Conservation (phyloP, 1,140 invertebrate species). For the Hypsibius dujardini region DNA sequence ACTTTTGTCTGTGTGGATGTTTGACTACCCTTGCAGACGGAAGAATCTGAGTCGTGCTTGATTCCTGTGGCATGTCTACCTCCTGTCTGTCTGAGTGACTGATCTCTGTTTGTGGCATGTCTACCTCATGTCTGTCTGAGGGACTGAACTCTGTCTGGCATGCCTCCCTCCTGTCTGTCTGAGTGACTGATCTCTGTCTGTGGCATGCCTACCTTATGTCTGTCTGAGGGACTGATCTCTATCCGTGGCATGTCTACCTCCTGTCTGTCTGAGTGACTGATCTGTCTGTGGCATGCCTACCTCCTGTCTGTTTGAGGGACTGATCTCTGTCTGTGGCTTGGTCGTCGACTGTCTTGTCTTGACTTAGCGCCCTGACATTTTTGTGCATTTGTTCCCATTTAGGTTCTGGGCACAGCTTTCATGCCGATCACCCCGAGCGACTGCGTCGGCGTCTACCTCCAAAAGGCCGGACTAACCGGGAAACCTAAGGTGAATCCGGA, state of each 20-base stretch:
- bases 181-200: no score
- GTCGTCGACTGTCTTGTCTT: neutral
- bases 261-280: neutral
- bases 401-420: conserved; percentile 10
- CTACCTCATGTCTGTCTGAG: no score
- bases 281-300: neutral
- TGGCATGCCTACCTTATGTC: no score
- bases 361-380: neutral
- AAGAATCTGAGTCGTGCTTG: no score
- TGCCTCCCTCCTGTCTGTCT: no score
- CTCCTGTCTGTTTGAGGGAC: neutral
- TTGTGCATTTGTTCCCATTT: neutral
- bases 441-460: neutral
- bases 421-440: neutral
- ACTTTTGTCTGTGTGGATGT: neutral
- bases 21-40: no score
- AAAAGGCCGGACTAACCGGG: neutral
- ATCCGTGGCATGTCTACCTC: no score
- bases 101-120: no score
- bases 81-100: no score
- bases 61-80: no score
- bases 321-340: neutral
- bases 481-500: neutral
- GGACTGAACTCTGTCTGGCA: no score
- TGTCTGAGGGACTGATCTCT: neutral